These are phyloP conservation scores for Hyperoplus lanceolatus DNA, from an alignment of 2,797 vertebrate species.

Conservation along the genomic window DNA sequence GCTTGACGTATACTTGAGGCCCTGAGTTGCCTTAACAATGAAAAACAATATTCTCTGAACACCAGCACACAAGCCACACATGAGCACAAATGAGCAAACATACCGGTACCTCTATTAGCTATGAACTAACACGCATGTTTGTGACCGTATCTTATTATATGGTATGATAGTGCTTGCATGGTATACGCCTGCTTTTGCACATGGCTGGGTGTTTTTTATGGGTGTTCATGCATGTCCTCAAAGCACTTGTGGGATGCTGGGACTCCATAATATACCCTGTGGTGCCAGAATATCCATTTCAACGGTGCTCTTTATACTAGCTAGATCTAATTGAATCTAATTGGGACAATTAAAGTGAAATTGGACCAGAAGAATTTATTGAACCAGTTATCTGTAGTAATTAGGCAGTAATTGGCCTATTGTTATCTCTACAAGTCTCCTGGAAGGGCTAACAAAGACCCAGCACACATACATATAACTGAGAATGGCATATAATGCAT, in stretches of 20 bases:
- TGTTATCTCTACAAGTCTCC: slow-evolving; percentile 77
- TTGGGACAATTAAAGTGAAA: slow-evolving; percentile 82
- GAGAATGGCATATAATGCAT: slow-evolving; percentile 33
- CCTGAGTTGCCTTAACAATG: not conserved
- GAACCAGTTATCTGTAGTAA: slow-evolving; percentile 80
- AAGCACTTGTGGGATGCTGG: slow-evolving; percentile 66
- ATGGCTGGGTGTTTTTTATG: slow-evolving; percentile 30
- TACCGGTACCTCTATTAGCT: not conserved
- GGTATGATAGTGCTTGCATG: not conserved
- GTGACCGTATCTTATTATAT: slow-evolving; percentile 6
- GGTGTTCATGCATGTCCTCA: slow-evolving; percentile 36
- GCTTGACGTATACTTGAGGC: not conserved
- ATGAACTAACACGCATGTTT: slow-evolving; percentile 8
- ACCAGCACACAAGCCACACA: not conserved
- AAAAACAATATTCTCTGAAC: not conserved
- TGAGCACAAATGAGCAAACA: slow-evolving; percentile 8
- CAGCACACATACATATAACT: slow-evolving; percentile 47
- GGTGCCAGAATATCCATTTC: slow-evolving; percentile 53
- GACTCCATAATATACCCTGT: slow-evolving; percentile 54
- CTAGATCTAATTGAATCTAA: slow-evolving; percentile 80
- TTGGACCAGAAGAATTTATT: slow-evolving; percentile 79
- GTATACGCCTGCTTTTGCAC: not conserved
- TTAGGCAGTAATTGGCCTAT: slow-evolving; percentile 77
- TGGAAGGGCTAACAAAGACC: slow-evolving; percentile 58
- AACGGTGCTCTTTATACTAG: slow-evolving; percentile 54